These are phyloP conservation scores for Enteromius mattozi DNA, from an alignment of 2,797 vertebrate genomes.

Conservation along the genomic window DNA sequence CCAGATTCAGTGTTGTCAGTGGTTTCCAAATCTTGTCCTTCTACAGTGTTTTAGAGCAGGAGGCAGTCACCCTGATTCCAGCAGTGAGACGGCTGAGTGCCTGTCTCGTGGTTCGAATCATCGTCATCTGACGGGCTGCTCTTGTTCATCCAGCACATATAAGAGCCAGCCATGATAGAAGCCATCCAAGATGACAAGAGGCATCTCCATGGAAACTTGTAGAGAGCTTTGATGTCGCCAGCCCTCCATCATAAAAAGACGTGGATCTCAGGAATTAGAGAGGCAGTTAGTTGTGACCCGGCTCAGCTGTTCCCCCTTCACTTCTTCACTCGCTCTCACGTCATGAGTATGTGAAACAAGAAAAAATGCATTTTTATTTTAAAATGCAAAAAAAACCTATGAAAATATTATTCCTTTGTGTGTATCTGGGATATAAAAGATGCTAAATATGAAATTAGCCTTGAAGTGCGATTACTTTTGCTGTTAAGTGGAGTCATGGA, in stretches of 20 bases:
- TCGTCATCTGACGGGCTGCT: neutral
- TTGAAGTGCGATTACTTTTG: neutral
- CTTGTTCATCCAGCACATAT: neutral
- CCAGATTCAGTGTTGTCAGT: neutral
- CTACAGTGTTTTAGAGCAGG: neutral
- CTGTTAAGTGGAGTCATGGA: neutral
- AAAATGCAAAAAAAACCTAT: neutral
- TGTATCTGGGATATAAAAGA: neutral
- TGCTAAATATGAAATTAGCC: neutral
- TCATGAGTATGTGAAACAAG: neutral
- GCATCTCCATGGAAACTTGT: constrained; percentile 53
- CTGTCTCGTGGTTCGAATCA: neutral
- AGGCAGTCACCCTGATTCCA: neutral
- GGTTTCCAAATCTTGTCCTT: constrained; percentile 8
- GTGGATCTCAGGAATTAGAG: constrained; percentile 7
- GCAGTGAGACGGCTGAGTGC: neutral
- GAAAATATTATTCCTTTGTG: neutral
- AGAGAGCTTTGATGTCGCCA: constrained; percentile 43
- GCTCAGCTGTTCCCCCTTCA: neutral
- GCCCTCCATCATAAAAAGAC: constrained; percentile 35
- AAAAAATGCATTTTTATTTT: no score
- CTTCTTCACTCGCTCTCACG: neutral
- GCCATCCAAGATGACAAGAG: constrained; percentile 24
- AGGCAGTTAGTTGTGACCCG: constrained; percentile 23
- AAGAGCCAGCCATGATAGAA: constrained; percentile 13